These are phyloP conservation scores for Amphimedon queenslandica DNA, from an alignment of 37 sponge, comb jelly and placozoan species.

Conservation along the genomic window DNA sequence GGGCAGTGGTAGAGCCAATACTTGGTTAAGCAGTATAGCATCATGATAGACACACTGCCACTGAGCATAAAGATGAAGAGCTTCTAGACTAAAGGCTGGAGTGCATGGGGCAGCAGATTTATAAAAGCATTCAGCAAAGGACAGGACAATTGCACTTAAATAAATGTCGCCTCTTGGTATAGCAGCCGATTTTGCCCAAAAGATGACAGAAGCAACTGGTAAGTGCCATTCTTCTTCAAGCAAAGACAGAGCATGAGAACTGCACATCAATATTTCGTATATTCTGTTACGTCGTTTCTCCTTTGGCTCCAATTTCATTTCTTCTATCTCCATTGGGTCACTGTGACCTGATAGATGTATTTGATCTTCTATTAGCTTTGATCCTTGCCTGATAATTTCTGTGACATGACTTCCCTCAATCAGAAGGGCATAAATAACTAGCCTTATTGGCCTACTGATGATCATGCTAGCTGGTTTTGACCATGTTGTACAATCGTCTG, in stretches of 20 bases:
- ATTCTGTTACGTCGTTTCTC: not conserved
- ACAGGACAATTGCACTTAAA: conserved; percentile 23
- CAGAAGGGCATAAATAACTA: conserved; percentile 16
- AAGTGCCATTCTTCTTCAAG: conserved; percentile 16
- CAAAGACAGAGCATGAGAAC: not conserved
- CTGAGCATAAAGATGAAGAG: conserved; percentile 42
- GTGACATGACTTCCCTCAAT: not conserved
- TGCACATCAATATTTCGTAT: not conserved
- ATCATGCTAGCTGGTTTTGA: not conserved
- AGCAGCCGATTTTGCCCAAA: conserved; percentile 17
- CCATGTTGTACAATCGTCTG: not conserved
- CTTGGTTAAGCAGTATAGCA: conserved; percentile 20
- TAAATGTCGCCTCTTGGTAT: not conserved
- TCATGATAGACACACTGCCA: conserved; percentile 61
- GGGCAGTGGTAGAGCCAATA: conserved; percentile 37
- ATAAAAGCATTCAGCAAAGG: conserved; percentile 21
- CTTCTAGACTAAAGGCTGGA: conserved; percentile 1
- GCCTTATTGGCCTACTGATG: conserved; percentile 3
- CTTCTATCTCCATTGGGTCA: not conserved
- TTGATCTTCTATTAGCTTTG: not conserved
- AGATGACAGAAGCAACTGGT: conserved; percentile 9
- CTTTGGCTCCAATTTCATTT: not conserved
- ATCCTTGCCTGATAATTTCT: conserved; percentile 26
- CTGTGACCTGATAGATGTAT: not conserved
- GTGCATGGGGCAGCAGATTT: not conserved